Conservation (phyloP, 37 sponge, comb jelly and placozoan species). For the Ianthella basta region DNA sequence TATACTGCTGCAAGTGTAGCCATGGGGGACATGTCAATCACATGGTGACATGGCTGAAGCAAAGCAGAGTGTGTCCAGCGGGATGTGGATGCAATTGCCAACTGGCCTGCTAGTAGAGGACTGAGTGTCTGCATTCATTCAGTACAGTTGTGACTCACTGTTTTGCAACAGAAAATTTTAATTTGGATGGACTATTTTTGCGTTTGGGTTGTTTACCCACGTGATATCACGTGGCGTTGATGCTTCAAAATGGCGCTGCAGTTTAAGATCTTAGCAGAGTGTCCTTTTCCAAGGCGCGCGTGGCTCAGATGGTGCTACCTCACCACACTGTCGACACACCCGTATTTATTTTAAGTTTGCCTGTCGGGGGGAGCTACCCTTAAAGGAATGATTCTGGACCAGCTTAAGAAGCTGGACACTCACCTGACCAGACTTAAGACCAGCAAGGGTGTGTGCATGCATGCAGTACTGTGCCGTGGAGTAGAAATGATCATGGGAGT, state of each 20-base stretch:
- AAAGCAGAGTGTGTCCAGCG: conserved; percentile 59
- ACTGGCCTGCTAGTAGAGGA: conserved; percentile 53
- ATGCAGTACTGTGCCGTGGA: background rate
- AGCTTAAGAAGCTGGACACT: conserved; percentile 78
- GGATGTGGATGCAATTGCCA: conserved; percentile 86
- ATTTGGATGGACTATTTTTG: too few relatives aligned
- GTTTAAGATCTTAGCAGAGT: conserved; percentile 79
- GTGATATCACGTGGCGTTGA: too few relatives aligned
- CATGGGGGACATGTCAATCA: conserved; percentile 93
- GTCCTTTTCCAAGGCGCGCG: conserved; percentile 84
- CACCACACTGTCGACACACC: conserved; percentile 89
- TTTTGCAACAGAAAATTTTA: too few relatives aligned
- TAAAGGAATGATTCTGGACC: conserved; percentile 87
- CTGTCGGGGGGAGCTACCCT: conserved; percentile 96
- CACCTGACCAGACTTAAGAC: conserved; percentile 87
- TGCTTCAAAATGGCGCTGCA: conserved; percentile 44
- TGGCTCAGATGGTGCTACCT: conserved; percentile 71
- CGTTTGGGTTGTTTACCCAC: too few relatives aligned
- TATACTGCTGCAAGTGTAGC: conserved; percentile 56
- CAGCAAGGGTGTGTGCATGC: conserved; percentile 40
- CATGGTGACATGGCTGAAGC: conserved; percentile 81
- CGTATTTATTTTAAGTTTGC: conserved; percentile 90
- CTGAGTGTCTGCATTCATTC: too few relatives aligned
- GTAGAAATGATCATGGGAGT: background rate
- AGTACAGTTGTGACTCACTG: too few relatives aligned